Evolutionary conservation across 2,797 vertebrate species (phyloP).

Genomic region (Esox masquinongy): DNA sequence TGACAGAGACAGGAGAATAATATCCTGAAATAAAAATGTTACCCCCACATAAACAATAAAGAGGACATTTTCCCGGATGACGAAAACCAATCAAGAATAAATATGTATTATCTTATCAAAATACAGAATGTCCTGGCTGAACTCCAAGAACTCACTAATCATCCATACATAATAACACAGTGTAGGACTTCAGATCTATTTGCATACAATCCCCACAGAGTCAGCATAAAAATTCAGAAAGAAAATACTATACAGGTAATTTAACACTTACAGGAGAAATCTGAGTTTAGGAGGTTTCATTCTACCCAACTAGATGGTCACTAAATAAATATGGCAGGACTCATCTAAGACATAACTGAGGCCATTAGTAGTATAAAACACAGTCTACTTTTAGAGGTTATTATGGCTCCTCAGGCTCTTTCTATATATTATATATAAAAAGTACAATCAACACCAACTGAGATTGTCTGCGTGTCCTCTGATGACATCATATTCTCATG

Average conservation of each 20-base stretch:
- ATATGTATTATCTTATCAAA: neutral
- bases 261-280: neutral
- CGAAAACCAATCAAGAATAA: neutral
- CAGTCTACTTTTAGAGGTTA: slow-evolving; percentile 20
- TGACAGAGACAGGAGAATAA: neutral
- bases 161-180: neutral
- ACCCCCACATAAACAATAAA: neutral
- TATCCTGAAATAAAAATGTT: neutral
- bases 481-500: slow-evolving; percentile 70
- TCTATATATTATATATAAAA: slow-evolving; percentile 59
- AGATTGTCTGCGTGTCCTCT: slow-evolving; percentile 53
- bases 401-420: slow-evolving; percentile 55
- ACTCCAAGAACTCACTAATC: neutral
- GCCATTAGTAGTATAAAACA: neutral
- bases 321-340: neutral
- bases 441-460: slow-evolving; percentile 62
- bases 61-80: neutral
- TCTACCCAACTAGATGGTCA: neutral
- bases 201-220: neutral
- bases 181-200: neutral
- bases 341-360: neutral
- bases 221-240: neutral
- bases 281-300: neutral
- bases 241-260: neutral
- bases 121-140: neutral